These are phyloP conservation scores for Buceros bicornis DNA, from an alignment of 2,797 vertebrate genomes.

Conservation along the genomic window DNA sequence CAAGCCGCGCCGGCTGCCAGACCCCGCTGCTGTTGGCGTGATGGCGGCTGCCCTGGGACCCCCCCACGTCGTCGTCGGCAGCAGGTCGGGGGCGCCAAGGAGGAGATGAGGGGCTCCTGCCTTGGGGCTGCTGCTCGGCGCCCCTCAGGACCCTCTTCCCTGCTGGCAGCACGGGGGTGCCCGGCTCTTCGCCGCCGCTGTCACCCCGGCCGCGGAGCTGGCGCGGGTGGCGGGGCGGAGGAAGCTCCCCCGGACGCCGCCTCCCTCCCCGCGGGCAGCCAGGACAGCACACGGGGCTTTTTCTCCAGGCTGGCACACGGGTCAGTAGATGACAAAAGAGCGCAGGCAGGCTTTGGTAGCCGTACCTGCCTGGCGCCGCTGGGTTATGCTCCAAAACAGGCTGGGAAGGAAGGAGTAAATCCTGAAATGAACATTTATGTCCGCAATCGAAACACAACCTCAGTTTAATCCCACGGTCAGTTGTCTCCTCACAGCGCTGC, in stretches of 20 bases:
- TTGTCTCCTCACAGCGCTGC: not conserved
- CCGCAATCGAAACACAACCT: not conserved
- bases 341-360: fast-evolving
- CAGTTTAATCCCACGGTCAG: too few species aligned
- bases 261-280: not conserved
- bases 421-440: fast-evolving
- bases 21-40: not conserved
- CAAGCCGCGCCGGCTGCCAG: not conserved
- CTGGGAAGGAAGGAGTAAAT: not conserved
- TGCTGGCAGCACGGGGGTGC: too few species aligned
- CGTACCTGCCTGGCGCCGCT: fast-evolving
- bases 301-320: fast-evolving
- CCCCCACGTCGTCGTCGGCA: too few species aligned
- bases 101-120: not conserved
- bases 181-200: too few species aligned
- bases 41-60: not conserved
- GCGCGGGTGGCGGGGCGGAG: not conserved
- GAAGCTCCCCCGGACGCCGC: not conserved
- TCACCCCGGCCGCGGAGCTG: not conserved
- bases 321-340: fast-evolving
- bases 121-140: not conserved
- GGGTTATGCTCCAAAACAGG: fast-evolving
- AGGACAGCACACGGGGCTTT: fast-evolving
- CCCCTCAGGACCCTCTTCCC: too few species aligned
- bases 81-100: not conserved